Base-by-base conservation (phyloP, 2,888 invertebrate genomes). In the Odontocerum albicorne region DNA sequence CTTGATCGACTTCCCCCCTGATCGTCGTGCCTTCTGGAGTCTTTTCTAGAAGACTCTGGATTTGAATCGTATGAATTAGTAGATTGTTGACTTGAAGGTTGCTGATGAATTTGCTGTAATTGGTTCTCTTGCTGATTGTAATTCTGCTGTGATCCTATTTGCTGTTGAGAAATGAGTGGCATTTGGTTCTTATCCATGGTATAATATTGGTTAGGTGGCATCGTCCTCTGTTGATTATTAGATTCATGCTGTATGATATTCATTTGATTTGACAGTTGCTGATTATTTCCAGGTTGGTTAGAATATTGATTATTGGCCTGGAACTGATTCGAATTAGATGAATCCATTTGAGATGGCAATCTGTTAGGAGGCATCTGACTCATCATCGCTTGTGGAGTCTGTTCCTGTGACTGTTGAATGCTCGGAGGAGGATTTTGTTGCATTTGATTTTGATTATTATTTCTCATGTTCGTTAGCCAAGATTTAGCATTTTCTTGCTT, bases 21-120 rank as follows among this genome's bases (percentile, higher is more conserved):
- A 38, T 31, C 54, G 3, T 52, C 55, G 15, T 54, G 49, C 19
- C 44, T 43, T 12, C 44, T 42, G 15, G 49, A 32, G 8, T 57
- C 57, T 22, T 49, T 27, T 32, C 52, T 51, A 6, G 44, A 20
- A 12, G 32, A 27, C 31, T 38, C 38, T 13, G 17, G 16, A 7
- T 12, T 40, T 27, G 35, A 17, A 12, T 33, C 21, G 8, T 16
- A 38, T 12, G 16, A 13, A 35, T 12, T n/a, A 27, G 31, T 16
- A 27, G 12, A 35, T 13, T 44, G 33, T 22, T 16, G 36, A n/a
- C 16, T 20, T 19, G 15, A 36, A 32, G 22, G 2, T 31, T 36
- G 45, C 15, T 43, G 51, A 36, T 42, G 32, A 8, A 35, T 15
- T 20, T 44, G 43, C 12, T 43, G 33, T 17, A 17, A 22, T 19